Conservation (phyloP, 2,888 invertebrate genomes). For the Stictocephala bisonia region DNA sequence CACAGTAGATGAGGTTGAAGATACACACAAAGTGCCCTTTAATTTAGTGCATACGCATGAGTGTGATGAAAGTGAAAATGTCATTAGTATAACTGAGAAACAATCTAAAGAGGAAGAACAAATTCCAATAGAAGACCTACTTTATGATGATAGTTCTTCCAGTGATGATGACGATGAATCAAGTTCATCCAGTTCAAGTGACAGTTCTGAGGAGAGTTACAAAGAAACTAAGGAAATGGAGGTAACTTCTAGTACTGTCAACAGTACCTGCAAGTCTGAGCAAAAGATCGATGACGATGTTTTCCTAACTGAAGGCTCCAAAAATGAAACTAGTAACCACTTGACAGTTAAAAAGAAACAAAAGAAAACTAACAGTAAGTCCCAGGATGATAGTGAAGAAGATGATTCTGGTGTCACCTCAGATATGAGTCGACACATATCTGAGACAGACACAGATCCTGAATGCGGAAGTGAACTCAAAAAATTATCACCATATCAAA, state of each 20-base stretch:
- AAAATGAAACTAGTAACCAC: conserved; percentile 36
- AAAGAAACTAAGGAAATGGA: conserved; percentile 6
- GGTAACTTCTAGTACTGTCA: neutral
- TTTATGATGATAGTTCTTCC: conserved; percentile 35
- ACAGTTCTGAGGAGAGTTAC: conserved; percentile 32
- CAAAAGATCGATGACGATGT: conserved; percentile 40
- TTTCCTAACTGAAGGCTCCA: conserved; percentile 8
- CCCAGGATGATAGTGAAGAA: conserved; percentile 67
- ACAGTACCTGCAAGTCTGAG: conserved; percentile 25
- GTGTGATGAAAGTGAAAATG: neutral
- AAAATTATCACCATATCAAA: conserved; percentile 72
- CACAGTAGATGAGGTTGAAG: conserved; percentile 47
- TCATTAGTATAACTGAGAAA: conserved; percentile 55
- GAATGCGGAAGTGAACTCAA: conserved; percentile 71
- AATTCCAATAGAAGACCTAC: conserved; percentile 34
- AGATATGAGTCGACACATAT: conserved; percentile 75
- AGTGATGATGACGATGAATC: conserved; percentile 36
- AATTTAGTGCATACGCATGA: conserved; percentile 31
- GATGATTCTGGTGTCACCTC: conserved; percentile 78
- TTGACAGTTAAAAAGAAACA: conserved; percentile 27
- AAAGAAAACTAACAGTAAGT: conserved; percentile 24
- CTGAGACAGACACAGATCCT: conserved; percentile 74
- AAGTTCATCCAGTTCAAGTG: conserved; percentile 19
- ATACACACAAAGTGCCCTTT: conserved; percentile 18
- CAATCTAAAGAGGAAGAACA: conserved; percentile 45